Percentiles rank a stretch among this genome's conserved stretches.
Conservation (phyloP, 2,797 vertebrate species). For the Staurois parvus region DNA sequence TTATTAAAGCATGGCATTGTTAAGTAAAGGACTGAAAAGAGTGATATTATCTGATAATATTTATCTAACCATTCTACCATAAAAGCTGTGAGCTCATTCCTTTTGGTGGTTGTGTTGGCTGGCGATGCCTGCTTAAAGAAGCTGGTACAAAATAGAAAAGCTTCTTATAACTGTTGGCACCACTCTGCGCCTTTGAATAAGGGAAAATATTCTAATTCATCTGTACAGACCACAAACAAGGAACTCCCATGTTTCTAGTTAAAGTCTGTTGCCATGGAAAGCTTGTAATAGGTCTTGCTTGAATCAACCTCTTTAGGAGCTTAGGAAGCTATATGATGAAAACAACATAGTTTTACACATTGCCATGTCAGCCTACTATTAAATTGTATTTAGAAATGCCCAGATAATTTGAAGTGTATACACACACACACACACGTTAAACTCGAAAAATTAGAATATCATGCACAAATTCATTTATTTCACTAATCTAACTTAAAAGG, state of each 20-base stretch:
- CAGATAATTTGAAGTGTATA: too few species aligned
- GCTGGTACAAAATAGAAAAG: constrained; percentile 23
- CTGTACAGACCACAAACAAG: background rate
- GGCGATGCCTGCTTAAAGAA: background rate
- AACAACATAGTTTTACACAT: background rate
- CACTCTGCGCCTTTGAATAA: background rate
- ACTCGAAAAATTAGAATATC: too few species aligned
- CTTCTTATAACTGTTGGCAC: constrained; percentile 1
- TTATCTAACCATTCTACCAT: background rate
- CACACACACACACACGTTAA: too few species aligned
- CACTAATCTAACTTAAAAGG: too few species aligned
- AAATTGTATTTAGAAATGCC: too few species aligned
- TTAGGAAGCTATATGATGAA: background rate
- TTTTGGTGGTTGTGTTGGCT: background rate
- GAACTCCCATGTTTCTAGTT: constrained; percentile 8
- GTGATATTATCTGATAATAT: background rate
- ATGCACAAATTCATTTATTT: too few species aligned
- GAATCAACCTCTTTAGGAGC: background rate
- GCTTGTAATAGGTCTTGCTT: constrained; percentile 4
- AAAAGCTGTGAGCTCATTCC: background rate
- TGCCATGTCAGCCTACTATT: background rate
- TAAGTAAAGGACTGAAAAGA: too few species aligned
- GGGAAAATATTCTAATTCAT: constrained; percentile 21
- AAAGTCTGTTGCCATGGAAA: constrained; percentile 30
- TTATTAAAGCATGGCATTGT: background rate